Conservation (phyloP, 1,140 invertebrate genomes). For the Kradibia gibbosae region DNA sequence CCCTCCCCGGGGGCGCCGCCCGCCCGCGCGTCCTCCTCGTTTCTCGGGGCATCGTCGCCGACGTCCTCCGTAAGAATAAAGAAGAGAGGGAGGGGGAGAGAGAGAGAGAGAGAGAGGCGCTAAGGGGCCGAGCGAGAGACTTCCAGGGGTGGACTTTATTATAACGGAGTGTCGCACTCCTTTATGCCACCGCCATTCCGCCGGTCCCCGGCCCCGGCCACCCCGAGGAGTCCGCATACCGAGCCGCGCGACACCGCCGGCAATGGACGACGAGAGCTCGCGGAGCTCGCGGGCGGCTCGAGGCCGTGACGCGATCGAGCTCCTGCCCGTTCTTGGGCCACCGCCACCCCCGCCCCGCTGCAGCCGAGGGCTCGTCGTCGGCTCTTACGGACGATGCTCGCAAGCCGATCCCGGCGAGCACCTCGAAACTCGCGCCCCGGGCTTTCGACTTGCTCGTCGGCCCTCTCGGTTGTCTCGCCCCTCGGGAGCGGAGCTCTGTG, state of each 20-base stretch:
- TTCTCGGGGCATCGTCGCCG: not conserved
- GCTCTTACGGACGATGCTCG: conserved; percentile 36
- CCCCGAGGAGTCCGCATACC: not conserved
- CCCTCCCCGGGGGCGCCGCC: not conserved
- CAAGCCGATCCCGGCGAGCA: no score
- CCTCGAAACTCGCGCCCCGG: no score
- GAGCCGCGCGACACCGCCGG: no score
- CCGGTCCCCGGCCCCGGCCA: not conserved
- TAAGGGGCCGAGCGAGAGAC: conserved; percentile 48
- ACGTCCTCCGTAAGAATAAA: not conserved
- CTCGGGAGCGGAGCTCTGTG: no score
- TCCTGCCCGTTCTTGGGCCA: not conserved
- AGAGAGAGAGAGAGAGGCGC: no score
- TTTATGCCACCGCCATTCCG: conserved; percentile 60
- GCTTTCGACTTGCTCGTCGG: no score
- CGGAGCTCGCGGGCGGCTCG: no score
- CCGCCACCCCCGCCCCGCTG: no score
- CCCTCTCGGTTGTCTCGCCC: no score
- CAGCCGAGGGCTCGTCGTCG: not conserved
- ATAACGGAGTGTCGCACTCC: conserved; percentile 72
- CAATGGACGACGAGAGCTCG: no score
- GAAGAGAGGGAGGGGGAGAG: conserved; percentile 4
- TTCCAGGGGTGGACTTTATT: conserved; percentile 70
- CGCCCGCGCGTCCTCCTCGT: no score
- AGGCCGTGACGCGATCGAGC: no score